Percentiles rank a stretch among this genome's conserved stretches.
These are phyloP conservation scores for Eulithis prunata DNA, from an alignment of 2,888 invertebrate genomes.

Conservation along the genomic window DNA sequence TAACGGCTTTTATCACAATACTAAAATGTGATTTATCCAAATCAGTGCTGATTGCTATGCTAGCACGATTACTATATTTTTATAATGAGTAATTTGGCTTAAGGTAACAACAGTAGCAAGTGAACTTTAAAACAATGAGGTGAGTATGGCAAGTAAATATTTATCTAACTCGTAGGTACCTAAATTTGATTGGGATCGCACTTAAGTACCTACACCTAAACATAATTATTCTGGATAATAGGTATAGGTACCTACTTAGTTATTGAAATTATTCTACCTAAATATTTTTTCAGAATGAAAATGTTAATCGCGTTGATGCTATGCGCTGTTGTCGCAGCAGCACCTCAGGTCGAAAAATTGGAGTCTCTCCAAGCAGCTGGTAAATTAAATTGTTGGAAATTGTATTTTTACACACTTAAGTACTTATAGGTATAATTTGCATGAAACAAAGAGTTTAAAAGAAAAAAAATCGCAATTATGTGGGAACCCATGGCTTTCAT, in stretches of 20 bases:
- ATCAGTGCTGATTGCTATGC: conserved; percentile 50
- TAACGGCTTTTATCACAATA: conserved; percentile 23
- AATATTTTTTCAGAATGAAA: conserved; percentile 64
- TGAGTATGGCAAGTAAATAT: not conserved
- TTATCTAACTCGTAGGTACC: too few species aligned
- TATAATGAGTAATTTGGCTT: conserved; percentile 33
- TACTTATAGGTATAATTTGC: too few species aligned
- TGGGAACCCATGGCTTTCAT: too few species aligned
- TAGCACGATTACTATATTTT: conserved; percentile 38
- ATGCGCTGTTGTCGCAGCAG: conserved; percentile 60
- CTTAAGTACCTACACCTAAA: too few species aligned
- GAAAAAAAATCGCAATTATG: too few species aligned
- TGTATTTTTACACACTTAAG: too few species aligned
- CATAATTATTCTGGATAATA: too few species aligned
- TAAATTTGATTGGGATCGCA: too few species aligned
- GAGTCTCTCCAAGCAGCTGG: conserved; percentile 32
- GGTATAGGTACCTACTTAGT: too few species aligned
- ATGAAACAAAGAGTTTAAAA: too few species aligned
- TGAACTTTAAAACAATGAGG: conserved; percentile 42
- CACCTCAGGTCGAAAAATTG: conserved; percentile 49
- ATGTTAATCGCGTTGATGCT: conserved; percentile 58
- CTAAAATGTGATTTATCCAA: conserved; percentile 36
- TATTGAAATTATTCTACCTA: too few species aligned
- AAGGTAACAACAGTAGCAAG: conserved; percentile 40
- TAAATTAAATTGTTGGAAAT: too few species aligned